phyloP scores from a whole-genome alignment of 1,140 invertebrate species.

The Scaptomyza pallida region DNA sequence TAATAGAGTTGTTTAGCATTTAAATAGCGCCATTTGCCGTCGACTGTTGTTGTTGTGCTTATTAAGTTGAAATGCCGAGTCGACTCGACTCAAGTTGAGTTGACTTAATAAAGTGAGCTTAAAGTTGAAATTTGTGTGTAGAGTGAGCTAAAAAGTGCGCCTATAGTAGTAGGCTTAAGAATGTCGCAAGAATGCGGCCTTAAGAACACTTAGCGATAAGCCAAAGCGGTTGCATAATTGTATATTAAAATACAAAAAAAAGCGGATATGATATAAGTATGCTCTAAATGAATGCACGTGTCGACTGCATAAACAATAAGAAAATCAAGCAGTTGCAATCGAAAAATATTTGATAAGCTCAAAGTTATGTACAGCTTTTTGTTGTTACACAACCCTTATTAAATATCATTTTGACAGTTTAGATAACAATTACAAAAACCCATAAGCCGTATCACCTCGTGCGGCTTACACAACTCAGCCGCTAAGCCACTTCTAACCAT shows the following conservation, averaged over 20 bases:
- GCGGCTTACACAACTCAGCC: constrained; percentile 11
- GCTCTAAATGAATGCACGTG: background rate
- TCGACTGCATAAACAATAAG: background rate
- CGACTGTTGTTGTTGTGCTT: constrained; percentile 59
- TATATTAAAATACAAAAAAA: constrained; percentile 26
- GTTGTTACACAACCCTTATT: background rate
- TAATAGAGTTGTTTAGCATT: constrained; percentile 82
- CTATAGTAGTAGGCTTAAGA: constrained; percentile 46
- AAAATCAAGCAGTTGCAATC: background rate
- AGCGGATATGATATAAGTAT: constrained; percentile 6
- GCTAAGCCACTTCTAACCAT: constrained; percentile 32
- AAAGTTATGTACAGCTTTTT: too few species aligned
- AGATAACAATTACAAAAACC: constrained; percentile 39
- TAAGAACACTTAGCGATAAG: constrained; percentile 55
- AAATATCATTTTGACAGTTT: background rate
- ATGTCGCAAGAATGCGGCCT: constrained; percentile 53
- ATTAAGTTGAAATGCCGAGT: constrained; percentile 71
- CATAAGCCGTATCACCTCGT: background rate
- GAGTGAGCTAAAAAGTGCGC: constrained; percentile 41
- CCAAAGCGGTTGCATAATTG: constrained; percentile 42
- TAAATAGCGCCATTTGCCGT: constrained; percentile 75
- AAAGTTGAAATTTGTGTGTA: constrained; percentile 45
- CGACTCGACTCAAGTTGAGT: constrained; percentile 40
- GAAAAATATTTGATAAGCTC: background rate
- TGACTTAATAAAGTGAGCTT: constrained; percentile 71